Base-by-base conservation (phyloP, 2,888 invertebrate species). In the Volucella inflata region DNA sequence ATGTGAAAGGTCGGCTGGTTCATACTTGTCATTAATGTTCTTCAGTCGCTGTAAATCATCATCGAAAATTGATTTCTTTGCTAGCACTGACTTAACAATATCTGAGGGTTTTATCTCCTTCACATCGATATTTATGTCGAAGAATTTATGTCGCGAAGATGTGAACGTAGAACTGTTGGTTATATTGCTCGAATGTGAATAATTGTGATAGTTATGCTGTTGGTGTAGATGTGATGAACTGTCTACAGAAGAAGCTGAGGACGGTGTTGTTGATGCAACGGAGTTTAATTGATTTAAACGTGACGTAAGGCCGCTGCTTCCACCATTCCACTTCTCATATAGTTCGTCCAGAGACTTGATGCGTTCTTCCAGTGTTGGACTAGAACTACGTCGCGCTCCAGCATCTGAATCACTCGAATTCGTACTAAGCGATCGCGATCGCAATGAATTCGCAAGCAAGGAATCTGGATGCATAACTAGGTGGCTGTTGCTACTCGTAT, bases 11-110 rank as follows among this genome's bases (percentile, higher is more conserved):
- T 89, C 88, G 92, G 92, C 93, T 83, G 94, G 95, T 93, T 98
- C 95, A 93, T 97, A 95, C 93, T 97, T 95, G 92, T 98, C 95
- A 90, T 95, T 94, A 77, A 96, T 95, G 89, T 97, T 97, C 91
- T 98, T 98, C 78, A 99, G 93, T 44, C 99, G 94, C 92, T 98
- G 98, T 50, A 96, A 95, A 91, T 99, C 99, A 91, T 98, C 98
- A 91, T 99, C 99, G 92, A 99, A 98, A 70, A 99, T 97, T 67
- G 98, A 98, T 87, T 96, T 95, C 91, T 97, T 97, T 6, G 98
- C 97, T 89, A 98, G 94, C 89, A 99, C 94, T 30, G 97, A 97
- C 90, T 97, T 97, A 48, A 98, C 97, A 89, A 98, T 98, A 89
- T 98, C 98, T 30, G 98, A 98, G 0, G 98, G 98, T 91, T 98